phyloP scores from a whole-genome alignment of 2,888 invertebrate genomes.

The Asteroscopus sphinx region DNA sequence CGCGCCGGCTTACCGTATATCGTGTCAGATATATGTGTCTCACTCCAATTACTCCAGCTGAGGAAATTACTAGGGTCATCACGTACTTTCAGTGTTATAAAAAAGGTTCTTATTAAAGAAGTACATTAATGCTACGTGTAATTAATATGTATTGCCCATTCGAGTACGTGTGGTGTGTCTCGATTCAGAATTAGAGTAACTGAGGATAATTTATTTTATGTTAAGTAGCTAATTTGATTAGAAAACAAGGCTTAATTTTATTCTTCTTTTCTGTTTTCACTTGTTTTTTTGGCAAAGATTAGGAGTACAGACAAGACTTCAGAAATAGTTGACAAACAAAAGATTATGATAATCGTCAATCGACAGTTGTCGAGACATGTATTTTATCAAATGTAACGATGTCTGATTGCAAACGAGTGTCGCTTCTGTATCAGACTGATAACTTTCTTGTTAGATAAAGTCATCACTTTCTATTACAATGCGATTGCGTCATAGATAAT shows the following conservation, averaged over 20 bases:
- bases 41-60: conserved; percentile 71
- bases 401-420: conserved; percentile 57
- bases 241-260: conserved; percentile 1
- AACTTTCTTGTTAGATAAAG: conserved; percentile 49
- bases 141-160: conserved; percentile 58
- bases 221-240: conserved; percentile 17
- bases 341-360: conserved; percentile 28
- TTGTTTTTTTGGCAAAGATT: conserved; percentile 18
- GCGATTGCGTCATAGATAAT: conserved; percentile 32
- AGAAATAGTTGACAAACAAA: conserved; percentile 27
- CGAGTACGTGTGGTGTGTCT: conserved; percentile 35
- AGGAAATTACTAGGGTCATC: conserved; percentile 68
- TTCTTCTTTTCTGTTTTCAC: neutral
- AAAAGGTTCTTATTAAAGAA: conserved; percentile 51
- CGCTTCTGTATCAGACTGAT: conserved; percentile 35
- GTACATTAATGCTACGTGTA: conserved; percentile 30
- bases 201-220: conserved; percentile 29
- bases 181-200: conserved; percentile 26
- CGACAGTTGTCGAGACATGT: conserved; percentile 28
- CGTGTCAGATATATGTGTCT: conserved; percentile 64
- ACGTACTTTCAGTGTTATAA: conserved; percentile 42
- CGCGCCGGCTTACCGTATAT: conserved; percentile 58
- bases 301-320: conserved; percentile 16
- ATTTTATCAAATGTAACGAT: conserved; percentile 54
- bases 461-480: conserved; percentile 52